phyloP scores from a whole-genome alignment of 2,113 vertebrate species.

The Otolemur garnettii region DNA sequence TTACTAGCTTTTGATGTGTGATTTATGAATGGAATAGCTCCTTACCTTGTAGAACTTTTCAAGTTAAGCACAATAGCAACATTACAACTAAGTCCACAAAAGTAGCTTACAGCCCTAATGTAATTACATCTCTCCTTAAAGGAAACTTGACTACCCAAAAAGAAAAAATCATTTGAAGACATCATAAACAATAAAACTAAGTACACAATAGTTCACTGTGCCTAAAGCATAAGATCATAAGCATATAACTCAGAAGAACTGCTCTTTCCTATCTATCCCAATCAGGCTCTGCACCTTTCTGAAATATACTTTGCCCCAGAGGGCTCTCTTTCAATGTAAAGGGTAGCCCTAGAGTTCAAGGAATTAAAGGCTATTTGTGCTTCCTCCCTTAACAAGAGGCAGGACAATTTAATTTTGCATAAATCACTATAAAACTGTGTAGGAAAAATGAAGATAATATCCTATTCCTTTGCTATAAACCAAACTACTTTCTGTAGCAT shows the following conservation, averaged over 20 bases:
- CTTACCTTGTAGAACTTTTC: conserved; percentile 28
- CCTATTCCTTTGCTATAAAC: neutral
- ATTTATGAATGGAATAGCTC: neutral
- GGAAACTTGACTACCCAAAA: neutral
- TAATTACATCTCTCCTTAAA: conserved; percentile 21
- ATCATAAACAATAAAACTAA: conserved; percentile 38
- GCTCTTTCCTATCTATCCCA: neutral
- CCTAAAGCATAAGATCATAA: neutral
- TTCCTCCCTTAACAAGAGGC: neutral
- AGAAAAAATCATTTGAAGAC: conserved; percentile 37
- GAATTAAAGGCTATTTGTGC: conserved; percentile 33
- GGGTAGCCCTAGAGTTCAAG: neutral
- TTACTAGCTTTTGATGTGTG: neutral
- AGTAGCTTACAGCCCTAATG: neutral
- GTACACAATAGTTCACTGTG: neutral
- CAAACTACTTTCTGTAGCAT: neutral
- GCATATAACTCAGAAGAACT: neutral
- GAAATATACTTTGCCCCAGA: neutral
- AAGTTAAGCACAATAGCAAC: neutral
- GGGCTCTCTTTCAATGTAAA: neutral
- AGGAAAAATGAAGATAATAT: conserved; percentile 29
- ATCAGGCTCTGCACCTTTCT: neutral
- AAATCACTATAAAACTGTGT: neutral
- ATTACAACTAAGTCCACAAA: conserved; percentile 30
- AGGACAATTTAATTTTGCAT: conserved; percentile 12